phyloP scores from a whole-genome alignment of 2,797 vertebrate genomes.

The Presbytis comata region DNA sequence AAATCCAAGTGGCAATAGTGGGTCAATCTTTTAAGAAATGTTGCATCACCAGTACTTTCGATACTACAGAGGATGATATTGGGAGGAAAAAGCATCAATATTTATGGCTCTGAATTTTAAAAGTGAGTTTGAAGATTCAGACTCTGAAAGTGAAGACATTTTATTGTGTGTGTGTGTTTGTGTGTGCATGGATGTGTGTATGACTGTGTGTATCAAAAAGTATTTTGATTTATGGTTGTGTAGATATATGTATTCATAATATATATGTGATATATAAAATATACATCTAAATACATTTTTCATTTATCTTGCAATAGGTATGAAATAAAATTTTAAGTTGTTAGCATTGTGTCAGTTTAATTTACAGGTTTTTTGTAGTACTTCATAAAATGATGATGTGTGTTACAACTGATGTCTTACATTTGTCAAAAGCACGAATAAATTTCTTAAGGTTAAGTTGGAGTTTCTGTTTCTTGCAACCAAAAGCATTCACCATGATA shows the following conservation, averaged over 20 bases:
- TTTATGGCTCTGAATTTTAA: not conserved
- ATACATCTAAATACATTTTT: not conserved
- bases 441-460: conserved; percentile 1
- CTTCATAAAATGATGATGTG: not conserved
- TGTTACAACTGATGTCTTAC: not conserved
- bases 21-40: not conserved
- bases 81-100: not conserved
- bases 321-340: not conserved
- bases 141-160: not conserved
- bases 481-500: not conserved
- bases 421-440: not conserved
- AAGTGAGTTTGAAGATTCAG: not conserved
- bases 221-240: not conserved
- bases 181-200: too few relatives aligned
- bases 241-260: not conserved
- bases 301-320: not conserved
- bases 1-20: not conserved
- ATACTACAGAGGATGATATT: not conserved
- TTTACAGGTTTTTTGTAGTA: not conserved
- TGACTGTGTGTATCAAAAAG: too few relatives aligned
- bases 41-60: not conserved
- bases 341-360: not conserved
- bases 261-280: not conserved
- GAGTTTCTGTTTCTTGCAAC: not conserved
- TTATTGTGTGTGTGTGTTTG: not conserved